A percentile compares a stretch with the other conserved stretches of the same genome.
These are phyloP conservation scores for Merodon equestris DNA, from an alignment of 2,888 invertebrate genomes.

Conservation along the genomic window DNA sequence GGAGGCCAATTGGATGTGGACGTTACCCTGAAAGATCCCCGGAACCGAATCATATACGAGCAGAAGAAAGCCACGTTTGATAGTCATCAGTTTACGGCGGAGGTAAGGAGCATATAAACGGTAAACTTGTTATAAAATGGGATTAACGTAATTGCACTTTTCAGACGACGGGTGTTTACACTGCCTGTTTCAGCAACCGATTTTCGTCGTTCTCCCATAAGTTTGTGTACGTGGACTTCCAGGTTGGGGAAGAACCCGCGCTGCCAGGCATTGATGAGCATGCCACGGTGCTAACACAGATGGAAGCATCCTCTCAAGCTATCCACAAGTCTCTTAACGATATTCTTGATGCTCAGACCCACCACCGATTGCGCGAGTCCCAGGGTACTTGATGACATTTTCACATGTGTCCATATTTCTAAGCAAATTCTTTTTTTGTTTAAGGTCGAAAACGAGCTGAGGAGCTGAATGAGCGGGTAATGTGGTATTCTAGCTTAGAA, in stretches of 20 bases:
- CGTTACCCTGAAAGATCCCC: slow-evolving; percentile 92
- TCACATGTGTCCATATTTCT: too few species aligned
- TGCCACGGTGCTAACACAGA: slow-evolving; percentile 95
- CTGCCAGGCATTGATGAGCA: slow-evolving; percentile 91
- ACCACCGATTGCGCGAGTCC: slow-evolving; percentile 95
- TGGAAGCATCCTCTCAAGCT: slow-evolving; percentile 94
- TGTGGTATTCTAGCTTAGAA: slow-evolving; percentile 95
- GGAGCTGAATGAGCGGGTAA: slow-evolving; percentile 95
- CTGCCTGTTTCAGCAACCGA: slow-evolving; percentile 98
- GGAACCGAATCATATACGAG: slow-evolving; percentile 92
- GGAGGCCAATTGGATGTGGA: slow-evolving; percentile 99
- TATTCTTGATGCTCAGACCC: slow-evolving; percentile 97
- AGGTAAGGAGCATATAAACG: slow-evolving; percentile 73
- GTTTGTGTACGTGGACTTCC: slow-evolving; percentile 98
- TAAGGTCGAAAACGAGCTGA: slow-evolving; percentile 93
- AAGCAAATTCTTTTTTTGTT: neutral
- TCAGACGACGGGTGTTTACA: slow-evolving; percentile 85
- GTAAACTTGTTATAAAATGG: neutral
- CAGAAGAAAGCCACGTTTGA: slow-evolving; percentile 97
- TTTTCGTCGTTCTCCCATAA: slow-evolving; percentile 99
- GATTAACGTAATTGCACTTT: slow-evolving; percentile 24
- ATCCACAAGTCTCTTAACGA: slow-evolving; percentile 93
- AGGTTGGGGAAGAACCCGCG: slow-evolving; percentile 94
- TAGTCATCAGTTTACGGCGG: slow-evolving; percentile 91
- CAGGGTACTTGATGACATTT: slow-evolving; percentile 80